A percentile compares a stretch with the other conserved stretches of the same genome.
These are phyloP conservation scores for Trichacis sp. DNA, from an alignment of 2,888 invertebrate genomes.

Conservation along the genomic window DNA sequence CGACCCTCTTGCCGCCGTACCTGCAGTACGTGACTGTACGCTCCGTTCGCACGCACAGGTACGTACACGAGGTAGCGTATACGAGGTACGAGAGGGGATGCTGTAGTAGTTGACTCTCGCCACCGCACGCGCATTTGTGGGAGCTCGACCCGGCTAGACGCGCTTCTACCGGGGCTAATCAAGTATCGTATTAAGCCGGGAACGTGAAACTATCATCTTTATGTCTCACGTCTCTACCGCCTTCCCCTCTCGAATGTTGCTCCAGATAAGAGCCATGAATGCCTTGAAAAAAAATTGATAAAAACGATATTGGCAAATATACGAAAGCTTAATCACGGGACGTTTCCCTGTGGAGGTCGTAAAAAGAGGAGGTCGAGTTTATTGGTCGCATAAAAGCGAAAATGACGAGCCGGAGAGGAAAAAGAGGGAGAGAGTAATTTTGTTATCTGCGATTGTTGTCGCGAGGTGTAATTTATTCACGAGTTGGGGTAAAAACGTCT, in stretches of 20 bases:
- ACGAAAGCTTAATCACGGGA: slow-evolving; percentile 1
- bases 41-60: slow-evolving; percentile 15
- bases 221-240: too few species aligned
- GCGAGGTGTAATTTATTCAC: slow-evolving; percentile 26
- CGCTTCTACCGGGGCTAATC: slow-evolving; percentile 56
- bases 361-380: neutral
- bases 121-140: slow-evolving; percentile 29
- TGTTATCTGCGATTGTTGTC: slow-evolving; percentile 20
- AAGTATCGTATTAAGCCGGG: slow-evolving; percentile 63
- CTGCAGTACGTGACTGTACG: too few species aligned
- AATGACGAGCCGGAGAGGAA: slow-evolving; percentile 6
- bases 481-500: slow-evolving; percentile 25
- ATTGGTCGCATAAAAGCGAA: slow-evolving; percentile 16
- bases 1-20: too few species aligned
- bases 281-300: too few species aligned
- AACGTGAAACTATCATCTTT: slow-evolving; percentile 57
- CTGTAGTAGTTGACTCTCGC: slow-evolving; percentile 23
- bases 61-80: neutral
- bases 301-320: too few species aligned
- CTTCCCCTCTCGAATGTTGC: too few species aligned
- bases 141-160: slow-evolving; percentile 43
- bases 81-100: slow-evolving; percentile 32
- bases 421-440: too few species aligned
- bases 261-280: too few species aligned
- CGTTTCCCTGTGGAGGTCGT: neutral